Evolutionary conservation across 1,140 invertebrate genomes (phyloP).

Genomic region (Heliconius hermathena): DNA sequence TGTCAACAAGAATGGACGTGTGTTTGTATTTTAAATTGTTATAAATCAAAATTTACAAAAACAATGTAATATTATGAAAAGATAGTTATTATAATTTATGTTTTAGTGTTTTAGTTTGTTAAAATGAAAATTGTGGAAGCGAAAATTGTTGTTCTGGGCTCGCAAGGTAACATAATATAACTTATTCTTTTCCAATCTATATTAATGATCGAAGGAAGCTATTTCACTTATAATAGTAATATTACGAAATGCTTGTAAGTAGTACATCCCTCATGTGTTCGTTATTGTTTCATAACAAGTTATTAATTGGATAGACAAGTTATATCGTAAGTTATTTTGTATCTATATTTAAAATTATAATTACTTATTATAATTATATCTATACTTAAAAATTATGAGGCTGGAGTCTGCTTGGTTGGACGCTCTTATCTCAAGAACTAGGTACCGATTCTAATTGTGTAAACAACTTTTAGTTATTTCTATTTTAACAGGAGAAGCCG

Average conservation of each 20-base stretch:
- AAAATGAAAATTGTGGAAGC: conserved; percentile 89
- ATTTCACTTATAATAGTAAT: conserved; percentile 16
- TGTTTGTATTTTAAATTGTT: conserved; percentile 21
- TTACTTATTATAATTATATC: no score
- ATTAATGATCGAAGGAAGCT: conserved; percentile 14
- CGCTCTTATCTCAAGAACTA: no score
- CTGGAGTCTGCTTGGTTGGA: no score
- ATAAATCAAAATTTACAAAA: conserved; percentile 14
- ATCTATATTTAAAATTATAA: no score
- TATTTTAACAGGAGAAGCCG: no score
- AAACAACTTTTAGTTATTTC: no score
- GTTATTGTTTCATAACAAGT: background rate
- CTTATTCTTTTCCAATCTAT: background rate
- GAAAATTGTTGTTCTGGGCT: conserved; percentile 91
- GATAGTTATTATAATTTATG: conserved; percentile 28
- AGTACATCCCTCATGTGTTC: background rate
- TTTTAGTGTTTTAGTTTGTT: conserved; percentile 40
- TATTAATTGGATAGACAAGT: background rate
- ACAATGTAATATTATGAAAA: conserved; percentile 26
- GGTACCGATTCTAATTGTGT: no score
- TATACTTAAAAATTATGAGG: background rate
- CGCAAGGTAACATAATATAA: conserved; percentile 85
- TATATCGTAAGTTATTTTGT: background rate
- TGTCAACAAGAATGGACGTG: conserved; percentile 29
- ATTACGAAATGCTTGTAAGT: conserved; percentile 20